Percentiles rank a stretch among this genome's conserved stretches.
Evolutionary conservation across 2,888 invertebrate species (phyloP).

Genomic region (Trichopria drosophilae): DNA sequence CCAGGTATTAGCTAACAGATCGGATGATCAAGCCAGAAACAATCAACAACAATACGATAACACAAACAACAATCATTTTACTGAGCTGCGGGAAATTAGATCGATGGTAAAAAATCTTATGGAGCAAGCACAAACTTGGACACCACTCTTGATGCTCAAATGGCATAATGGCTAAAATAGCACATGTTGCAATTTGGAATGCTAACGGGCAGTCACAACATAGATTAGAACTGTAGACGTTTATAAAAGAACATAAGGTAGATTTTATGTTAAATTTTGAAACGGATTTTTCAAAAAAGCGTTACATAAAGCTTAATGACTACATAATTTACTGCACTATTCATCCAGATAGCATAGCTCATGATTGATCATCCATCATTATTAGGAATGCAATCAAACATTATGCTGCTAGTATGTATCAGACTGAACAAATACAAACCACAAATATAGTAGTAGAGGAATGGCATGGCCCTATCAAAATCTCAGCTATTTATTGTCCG

Average conservation of each 20-base stretch:
- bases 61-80: too few relatives aligned
- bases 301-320: neutral
- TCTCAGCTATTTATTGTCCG: constrained; percentile 35
- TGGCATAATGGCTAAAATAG: too few relatives aligned
- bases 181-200: too few relatives aligned
- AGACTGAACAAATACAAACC: too few relatives aligned
- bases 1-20: neutral
- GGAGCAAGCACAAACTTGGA: too few relatives aligned
- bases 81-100: too few relatives aligned
- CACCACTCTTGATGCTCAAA: too few relatives aligned
- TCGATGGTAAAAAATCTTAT: too few relatives aligned
- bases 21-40: neutral
- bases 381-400: constrained; percentile 11
- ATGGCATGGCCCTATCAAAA: constrained; percentile 5
- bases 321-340: neutral
- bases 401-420: too few relatives aligned
- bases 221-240: constrained; percentile 5
- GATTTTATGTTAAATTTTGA: constrained; percentile 17
- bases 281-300: constrained; percentile 15
- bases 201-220: neutral
- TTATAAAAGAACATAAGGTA: constrained; percentile 2
- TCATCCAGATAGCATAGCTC: neutral
- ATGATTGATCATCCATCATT: constrained; percentile 16
- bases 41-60: too few relatives aligned
- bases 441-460: constrained; percentile 2